Conservation (phyloP, 2,888 invertebrate genomes). For the Vanessa cardui region DNA sequence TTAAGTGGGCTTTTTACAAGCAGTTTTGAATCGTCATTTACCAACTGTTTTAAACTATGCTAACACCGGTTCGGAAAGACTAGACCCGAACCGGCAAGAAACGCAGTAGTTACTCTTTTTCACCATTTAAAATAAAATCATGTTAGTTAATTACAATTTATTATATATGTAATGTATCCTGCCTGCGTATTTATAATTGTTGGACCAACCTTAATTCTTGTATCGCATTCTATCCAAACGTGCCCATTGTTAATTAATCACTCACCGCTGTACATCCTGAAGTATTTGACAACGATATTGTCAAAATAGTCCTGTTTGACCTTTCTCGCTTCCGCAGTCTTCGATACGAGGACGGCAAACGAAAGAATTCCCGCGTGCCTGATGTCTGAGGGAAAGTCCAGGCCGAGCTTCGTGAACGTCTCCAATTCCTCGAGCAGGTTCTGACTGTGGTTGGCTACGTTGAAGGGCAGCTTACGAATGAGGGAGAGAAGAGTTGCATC, state of each 20-base stretch:
- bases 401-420: constrained; percentile 65
- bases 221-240: too few species aligned
- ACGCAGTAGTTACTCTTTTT: too few species aligned
- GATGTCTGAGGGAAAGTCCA: constrained; percentile 78
- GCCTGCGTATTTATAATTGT: neutral
- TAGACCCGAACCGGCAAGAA: too few species aligned
- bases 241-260: constrained; percentile 2
- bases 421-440: constrained; percentile 83
- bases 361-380: constrained; percentile 86
- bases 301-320: constrained; percentile 86
- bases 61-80: too few species aligned
- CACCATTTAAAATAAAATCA: too few species aligned
- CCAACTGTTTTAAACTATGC: too few species aligned
- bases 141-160: too few species aligned
- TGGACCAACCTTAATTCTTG: too few species aligned
- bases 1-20: too few species aligned
- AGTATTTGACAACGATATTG: constrained; percentile 87
- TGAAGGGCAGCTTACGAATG: constrained; percentile 87
- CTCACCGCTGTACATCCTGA: constrained; percentile 87
- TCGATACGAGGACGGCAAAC: constrained; percentile 86
- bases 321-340: constrained; percentile 81
- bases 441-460: constrained; percentile 82
- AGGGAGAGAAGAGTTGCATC: constrained; percentile 85
- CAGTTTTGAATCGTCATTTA: too few species aligned
- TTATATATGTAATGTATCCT: too few species aligned